Conservation (phyloP, 2,113 vertebrate species). For the Tenebrosternarchus preto region DNA sequence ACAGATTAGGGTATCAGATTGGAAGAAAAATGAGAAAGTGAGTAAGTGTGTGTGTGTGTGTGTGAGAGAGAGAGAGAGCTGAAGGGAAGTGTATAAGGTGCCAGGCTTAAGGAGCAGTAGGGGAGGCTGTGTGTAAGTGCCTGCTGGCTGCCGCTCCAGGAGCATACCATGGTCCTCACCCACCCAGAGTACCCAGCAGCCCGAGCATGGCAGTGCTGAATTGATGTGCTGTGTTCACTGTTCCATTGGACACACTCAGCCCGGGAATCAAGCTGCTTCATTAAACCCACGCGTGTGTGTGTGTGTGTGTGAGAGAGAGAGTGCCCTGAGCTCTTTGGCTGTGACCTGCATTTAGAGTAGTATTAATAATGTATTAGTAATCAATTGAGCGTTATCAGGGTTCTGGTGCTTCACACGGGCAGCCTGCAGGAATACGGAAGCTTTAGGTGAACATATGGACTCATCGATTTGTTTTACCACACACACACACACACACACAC, state of each 20-base stretch:
- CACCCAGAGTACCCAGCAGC: conserved; percentile 53
- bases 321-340: conserved; percentile 60
- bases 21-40: background rate
- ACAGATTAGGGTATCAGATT: background rate
- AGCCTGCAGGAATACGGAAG: conserved; percentile 62
- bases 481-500: conserved; percentile 37
- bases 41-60: background rate
- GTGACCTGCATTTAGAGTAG: conserved; percentile 59
- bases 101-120: background rate
- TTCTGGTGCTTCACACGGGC: conserved; percentile 58
- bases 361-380: conserved; percentile 76
- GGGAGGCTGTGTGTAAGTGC: conserved; percentile 32
- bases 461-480: conserved; percentile 50
- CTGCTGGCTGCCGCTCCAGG: conserved; percentile 42
- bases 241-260: conserved; percentile 65
- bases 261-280: conserved; percentile 56
- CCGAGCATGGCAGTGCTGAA: conserved; percentile 56
- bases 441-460: conserved; percentile 48
- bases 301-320: conserved; percentile 44
- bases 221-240: conserved; percentile 58
- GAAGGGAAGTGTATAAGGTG: background rate
- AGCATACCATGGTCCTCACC: conserved; percentile 42
- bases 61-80: background rate
- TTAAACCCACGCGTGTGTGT: conserved; percentile 43
- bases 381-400: conserved; percentile 70